A percentile compares a stretch with the other conserved stretches of the same genome.
Evolutionary conservation across 2,888 invertebrate genomes (phyloP).

Genomic region (Hartigia nigra): DNA sequence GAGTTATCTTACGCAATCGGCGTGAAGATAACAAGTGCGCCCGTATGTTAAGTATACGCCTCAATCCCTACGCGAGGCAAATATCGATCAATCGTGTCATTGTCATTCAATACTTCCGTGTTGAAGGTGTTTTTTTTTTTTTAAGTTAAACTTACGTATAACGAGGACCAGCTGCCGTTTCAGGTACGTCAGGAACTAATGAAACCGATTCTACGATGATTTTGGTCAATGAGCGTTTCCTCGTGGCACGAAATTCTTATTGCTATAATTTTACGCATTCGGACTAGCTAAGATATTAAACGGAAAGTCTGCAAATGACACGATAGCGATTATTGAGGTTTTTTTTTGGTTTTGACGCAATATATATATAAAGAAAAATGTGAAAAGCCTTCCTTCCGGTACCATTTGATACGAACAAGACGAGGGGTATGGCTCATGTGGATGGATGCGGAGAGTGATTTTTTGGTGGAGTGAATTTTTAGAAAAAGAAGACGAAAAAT

Average conservation of each 20-base stretch:
- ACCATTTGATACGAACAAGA: constrained; percentile 1
- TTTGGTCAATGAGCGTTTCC: background rate
- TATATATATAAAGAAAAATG: background rate
- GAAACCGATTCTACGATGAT: background rate
- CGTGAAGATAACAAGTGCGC: background rate
- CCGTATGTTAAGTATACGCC: background rate
- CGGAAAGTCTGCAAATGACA: background rate
- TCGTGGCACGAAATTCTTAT: background rate
- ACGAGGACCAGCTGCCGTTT: background rate
- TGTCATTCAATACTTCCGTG: background rate
- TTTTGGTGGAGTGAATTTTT: background rate
- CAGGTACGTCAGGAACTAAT: background rate
- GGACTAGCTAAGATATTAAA: background rate
- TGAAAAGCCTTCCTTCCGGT: constrained; percentile 4
- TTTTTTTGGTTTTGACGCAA: background rate
- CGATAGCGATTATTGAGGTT: background rate
- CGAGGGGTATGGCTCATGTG: background rate
- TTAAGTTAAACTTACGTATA: no score
- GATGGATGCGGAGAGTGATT: background rate
- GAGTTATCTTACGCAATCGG: background rate
- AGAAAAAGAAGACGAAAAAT: background rate
- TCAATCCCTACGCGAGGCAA: background rate
- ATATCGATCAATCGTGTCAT: background rate
- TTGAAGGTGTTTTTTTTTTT: background rate
- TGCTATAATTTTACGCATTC: background rate